Conservation (phyloP, 1,140 invertebrate genomes). For the Aphelenchoides avenae region DNA sequence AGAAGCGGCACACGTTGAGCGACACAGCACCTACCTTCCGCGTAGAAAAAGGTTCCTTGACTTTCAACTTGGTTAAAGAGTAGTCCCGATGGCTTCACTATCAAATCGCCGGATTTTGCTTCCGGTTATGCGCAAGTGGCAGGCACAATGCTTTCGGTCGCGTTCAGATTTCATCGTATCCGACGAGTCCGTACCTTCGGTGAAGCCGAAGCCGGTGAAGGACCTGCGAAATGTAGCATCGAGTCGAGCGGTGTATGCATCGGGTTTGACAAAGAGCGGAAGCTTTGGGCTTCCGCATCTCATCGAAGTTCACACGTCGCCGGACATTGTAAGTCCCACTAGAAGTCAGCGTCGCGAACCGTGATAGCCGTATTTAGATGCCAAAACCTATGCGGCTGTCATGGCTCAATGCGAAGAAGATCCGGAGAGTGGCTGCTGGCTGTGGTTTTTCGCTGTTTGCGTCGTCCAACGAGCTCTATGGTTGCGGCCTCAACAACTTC, state of each 20-base stretch:
- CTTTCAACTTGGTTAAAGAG: too few relatives aligned
- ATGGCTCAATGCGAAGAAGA: slow-evolving; percentile 44
- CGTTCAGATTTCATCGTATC: too few relatives aligned
- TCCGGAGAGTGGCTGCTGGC: slow-evolving; percentile 46
- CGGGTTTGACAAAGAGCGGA: slow-evolving; percentile 15
- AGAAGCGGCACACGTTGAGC: too few relatives aligned
- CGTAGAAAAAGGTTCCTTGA: too few relatives aligned
- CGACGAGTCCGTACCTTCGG: too few relatives aligned
- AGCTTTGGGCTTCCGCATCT: slow-evolving; percentile 5
- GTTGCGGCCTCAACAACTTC: slow-evolving; percentile 52
- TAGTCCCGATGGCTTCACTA: too few relatives aligned
- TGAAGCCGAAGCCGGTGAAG: too few relatives aligned
- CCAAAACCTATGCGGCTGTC: slow-evolving; percentile 37
- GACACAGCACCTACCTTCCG: too few relatives aligned
- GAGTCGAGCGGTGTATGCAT: slow-evolving; percentile 17
- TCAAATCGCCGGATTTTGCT: too few relatives aligned
- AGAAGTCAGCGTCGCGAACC: not conserved
- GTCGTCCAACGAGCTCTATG: slow-evolving; percentile 43
- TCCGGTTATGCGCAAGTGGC: too few relatives aligned
- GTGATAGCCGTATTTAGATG: not conserved
- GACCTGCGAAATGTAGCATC: too few relatives aligned
- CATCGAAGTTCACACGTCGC: slow-evolving; percentile 12
- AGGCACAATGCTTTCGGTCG: too few relatives aligned
- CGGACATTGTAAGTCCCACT: not conserved
- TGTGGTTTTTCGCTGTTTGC: slow-evolving; percentile 57